Evolutionary conservation across 2,797 vertebrate genomes (phyloP), one percentile per base, ranked within the genome.

Genomic region (Ctenopoma multispine): DNA sequence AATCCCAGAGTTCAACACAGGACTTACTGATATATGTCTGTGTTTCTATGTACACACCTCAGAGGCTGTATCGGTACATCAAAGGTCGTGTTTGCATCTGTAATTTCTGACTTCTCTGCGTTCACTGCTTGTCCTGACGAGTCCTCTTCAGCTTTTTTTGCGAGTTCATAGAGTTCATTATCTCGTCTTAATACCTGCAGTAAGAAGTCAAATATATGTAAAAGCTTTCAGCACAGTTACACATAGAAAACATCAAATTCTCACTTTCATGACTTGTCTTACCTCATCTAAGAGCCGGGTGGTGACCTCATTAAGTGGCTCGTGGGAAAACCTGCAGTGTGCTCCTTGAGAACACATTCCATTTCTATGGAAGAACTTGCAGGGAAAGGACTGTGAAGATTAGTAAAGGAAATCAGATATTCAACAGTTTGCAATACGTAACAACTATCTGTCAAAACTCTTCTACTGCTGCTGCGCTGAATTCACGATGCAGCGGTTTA

Each of bases 261-360:
- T 18, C 0, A 8, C 14, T 38, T 48, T 36, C 18, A 49, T 15
- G 7, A 46, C 13, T 20, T 18, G 1, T 36, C 8, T 27, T 18
- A 50, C 97, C 95, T 96, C 95, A 41, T 97, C 93, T 81, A 98
- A 67, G 54, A 98, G 88, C 53, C 92, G 91, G 49, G 80, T 93
- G 0, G 96, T 96, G 73, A 96, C 79, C 0, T 96, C 95, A 77
- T 94, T 95, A 1, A 98, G 93, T 1, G 94, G 95, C 58, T 96
- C 94, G 0, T 98, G 97, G 65, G 97, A 98, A 91, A 98, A 98
- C 77, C 86, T 96, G 93, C 97, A 98, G 11, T 94, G 92, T 24
- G 90, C 93, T 80, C 93, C 94, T 77, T 96, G 93, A 27, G 87
- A 92, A 82, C 97, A 98, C 17, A 91, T 94, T 62, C 94, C 93